Percentiles rank a stretch among this genome's conserved stretches.
Evolutionary conservation across 2,113 vertebrate genomes (phyloP).

Genomic region (Brienomyrus longianalis): DNA sequence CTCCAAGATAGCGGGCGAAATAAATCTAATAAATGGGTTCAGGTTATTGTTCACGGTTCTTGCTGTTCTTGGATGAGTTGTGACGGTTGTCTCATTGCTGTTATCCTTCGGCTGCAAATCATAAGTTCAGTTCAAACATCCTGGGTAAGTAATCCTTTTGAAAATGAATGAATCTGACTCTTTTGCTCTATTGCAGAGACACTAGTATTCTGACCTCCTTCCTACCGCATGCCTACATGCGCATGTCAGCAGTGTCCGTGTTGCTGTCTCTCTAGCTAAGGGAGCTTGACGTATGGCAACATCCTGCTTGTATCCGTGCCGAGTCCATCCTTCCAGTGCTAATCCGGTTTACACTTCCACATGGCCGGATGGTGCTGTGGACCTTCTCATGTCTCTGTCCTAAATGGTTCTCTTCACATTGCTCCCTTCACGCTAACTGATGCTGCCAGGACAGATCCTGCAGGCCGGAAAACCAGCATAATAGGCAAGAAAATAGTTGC

Average conservation of each 20-base stretch:
- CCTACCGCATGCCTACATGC: not conserved
- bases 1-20: not conserved
- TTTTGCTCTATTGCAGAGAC: not conserved
- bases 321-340: constrained; percentile 51
- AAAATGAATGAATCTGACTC: not conserved
- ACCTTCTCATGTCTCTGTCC: constrained; percentile 45
- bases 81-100: not conserved
- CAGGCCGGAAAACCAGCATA: not conserved
- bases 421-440: constrained; percentile 8
- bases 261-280: not conserved
- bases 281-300: constrained; percentile 50
- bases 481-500: not conserved
- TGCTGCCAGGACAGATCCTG: not conserved
- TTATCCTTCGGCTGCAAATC: not conserved
- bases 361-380: constrained; percentile 32
- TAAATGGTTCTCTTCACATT: constrained; percentile 33
- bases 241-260: not conserved
- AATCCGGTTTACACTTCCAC: constrained; percentile 56
- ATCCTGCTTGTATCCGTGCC: constrained; percentile 31
- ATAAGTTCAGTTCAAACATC: not conserved
- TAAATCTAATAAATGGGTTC: not conserved
- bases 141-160: not conserved
- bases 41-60: not conserved
- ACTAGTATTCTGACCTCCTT: not conserved
- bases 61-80: not conserved